phyloP scores from a whole-genome alignment of 2,113 vertebrate species.

The Apodemus sylvaticus region DNA sequence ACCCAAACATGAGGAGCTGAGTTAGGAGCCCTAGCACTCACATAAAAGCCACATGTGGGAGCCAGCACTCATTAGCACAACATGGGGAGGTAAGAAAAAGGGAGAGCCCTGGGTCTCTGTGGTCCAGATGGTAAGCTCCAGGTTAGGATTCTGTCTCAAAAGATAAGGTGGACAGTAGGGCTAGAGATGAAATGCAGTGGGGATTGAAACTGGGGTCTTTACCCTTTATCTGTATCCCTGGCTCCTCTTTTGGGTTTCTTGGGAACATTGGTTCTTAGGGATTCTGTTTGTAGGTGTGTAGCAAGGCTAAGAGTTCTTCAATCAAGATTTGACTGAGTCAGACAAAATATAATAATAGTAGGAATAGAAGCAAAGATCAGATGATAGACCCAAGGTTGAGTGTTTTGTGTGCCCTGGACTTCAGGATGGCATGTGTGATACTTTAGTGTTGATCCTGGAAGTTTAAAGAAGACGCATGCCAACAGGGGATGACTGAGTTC shows the following conservation, averaged over 20 bases:
- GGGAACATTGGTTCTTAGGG: background rate
- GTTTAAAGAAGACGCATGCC: background rate
- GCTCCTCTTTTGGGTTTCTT: background rate
- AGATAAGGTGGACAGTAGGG: background rate
- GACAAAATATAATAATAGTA: conserved; percentile 24
- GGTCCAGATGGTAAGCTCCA: background rate
- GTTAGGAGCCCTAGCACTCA: background rate
- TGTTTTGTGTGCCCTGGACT: background rate
- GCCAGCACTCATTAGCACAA: background rate
- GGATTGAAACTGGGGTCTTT: background rate
- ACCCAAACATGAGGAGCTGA: background rate
- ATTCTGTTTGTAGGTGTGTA: background rate
- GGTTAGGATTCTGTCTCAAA: background rate
- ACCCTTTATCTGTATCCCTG: background rate
- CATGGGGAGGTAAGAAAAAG: background rate
- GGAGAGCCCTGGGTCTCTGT: background rate
- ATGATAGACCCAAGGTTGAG: background rate
- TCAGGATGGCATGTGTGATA: background rate
- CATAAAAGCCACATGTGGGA: background rate
- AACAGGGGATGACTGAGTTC: background rate
- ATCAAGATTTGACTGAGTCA: conserved; percentile 35
- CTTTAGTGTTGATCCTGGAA: conserved; percentile 1
- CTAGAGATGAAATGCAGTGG: background rate
- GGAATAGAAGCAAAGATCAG: conserved; percentile 3
- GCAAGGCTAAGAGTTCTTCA: background rate